Evolutionary conservation across 2,888 invertebrate genomes (phyloP), one percentile per base, ranked within the genome.

Genomic region (Lycia hirtaria): DNA sequence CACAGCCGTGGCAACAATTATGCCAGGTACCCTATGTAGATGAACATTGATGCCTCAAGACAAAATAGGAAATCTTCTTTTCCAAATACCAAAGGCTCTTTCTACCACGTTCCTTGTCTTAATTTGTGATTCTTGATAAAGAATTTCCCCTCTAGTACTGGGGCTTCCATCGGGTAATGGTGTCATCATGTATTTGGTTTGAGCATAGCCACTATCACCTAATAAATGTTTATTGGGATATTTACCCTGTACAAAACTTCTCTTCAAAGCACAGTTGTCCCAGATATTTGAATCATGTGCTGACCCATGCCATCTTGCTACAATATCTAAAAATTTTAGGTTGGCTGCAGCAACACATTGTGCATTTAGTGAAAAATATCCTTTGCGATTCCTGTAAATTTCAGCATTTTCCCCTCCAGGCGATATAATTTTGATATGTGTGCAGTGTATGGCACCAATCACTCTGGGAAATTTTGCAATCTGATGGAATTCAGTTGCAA

Each of bases 271-370:
- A 32, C 50, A 43, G 5, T 56, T 56, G 38, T 56, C 44, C 56
- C 50, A 56, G 15, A 50, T 50, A 20, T 49, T 50, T 9, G 37
- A 44, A 24, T 56, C 56, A 38, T 37, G 44, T 0, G 49, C 44
- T 14, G 49, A 49, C 7, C 56, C 50, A 49, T 56, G 49, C 56
- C 56, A 49, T 26, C 56, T 35, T 30, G 44, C 44, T 30, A 50
- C 56, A 32, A 56, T 37, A 44, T 56, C 38, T 12, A 32, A 33
- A 45, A 56, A 50, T 10, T 22, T 9, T 17, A 43, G 28, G 24
- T 53, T 38, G 1, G 53, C 38, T 38, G 37, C 22, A 3, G 14
- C 35, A 0, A 51, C 33, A 43, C 33, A 41, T 22, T 51, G 43
- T 33, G 43, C 35, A 17, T 51, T 51, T 15, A 43, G 22, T 9